phyloP scores from a whole-genome alignment of 2,797 vertebrate genomes.

The Pseudomugil tenellus region DNA sequence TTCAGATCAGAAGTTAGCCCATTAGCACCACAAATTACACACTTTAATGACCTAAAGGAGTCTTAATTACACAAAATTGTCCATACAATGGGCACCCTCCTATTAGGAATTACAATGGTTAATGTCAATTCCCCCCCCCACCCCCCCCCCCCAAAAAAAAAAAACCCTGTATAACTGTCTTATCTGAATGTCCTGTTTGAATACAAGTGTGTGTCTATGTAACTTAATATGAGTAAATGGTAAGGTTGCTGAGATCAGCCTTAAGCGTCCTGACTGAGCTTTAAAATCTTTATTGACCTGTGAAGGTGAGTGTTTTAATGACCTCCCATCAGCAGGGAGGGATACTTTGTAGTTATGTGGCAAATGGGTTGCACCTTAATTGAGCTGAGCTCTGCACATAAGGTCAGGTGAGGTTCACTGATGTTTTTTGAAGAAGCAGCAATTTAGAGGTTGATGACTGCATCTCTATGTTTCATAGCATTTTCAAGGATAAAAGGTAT shows the following conservation, averaged over 20 bases:
- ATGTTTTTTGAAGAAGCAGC: slow-evolving; percentile 43
- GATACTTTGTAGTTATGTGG: slow-evolving; percentile 61
- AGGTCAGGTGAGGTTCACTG: slow-evolving; percentile 50
- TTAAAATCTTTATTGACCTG: slow-evolving; percentile 72
- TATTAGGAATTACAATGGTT: slow-evolving; percentile 31
- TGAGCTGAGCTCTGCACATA: slow-evolving; percentile 70
- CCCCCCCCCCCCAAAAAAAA: too few species aligned
- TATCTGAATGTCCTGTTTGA: slow-evolving; percentile 31
- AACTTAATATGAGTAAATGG: slow-evolving; percentile 12
- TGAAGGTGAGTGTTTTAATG: slow-evolving; percentile 80
- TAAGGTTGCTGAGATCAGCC: slow-evolving; percentile 40
- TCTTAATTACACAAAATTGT: slow-evolving; percentile 75
- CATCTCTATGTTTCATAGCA: slow-evolving; percentile 12
- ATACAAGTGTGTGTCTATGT: slow-evolving; percentile 1
- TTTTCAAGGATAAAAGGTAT: slow-evolving; percentile 11
- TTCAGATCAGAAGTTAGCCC: slow-evolving; percentile 69
- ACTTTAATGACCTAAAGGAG: slow-evolving; percentile 69
- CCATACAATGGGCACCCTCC: slow-evolving; percentile 56
- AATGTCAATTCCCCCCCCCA: too few species aligned
- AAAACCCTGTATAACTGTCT: slow-evolving; percentile 42
- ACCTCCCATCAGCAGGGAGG: slow-evolving; percentile 64
- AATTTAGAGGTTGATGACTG: slow-evolving; percentile 19
- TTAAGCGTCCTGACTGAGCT: slow-evolving; percentile 33
- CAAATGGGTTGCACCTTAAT: slow-evolving; percentile 76
- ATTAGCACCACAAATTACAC: slow-evolving; percentile 66